Base-by-base conservation (phyloP, 2,888 invertebrate species). In the Netelia fuscicornis region DNA sequence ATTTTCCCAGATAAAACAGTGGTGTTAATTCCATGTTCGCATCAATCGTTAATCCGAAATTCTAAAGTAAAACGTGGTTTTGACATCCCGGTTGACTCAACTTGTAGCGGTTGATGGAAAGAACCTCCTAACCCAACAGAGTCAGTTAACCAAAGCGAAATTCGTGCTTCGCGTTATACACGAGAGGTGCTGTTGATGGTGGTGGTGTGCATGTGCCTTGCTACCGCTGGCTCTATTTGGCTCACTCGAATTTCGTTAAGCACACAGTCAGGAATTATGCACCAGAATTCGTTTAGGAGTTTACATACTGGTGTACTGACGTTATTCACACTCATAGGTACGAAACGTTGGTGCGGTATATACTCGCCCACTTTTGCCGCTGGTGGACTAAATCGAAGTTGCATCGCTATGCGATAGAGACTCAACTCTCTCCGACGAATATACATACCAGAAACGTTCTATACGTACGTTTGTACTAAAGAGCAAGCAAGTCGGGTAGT, bases 401-500 rank as follows among this genome's bases (percentile, higher is more conserved):
- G 70, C 58, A 23, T 64, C 65, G 71, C 70, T 60, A 23, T 56
- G n/a, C 23, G 17, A 9, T 20, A 44, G 71, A 44, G 71, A 79
- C 52, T 17, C 65, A 54, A 54, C 65, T 79, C 52, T 82, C 56
- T 37, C 37, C 6, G 37, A 71, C 60, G 42, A 20, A 20, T 44
- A 30, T 64, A 79, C 62, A 56, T 62, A 52, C 30, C 58, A 37
- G 23, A 2, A 54, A 20, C 64, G 42, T 13, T 44, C 62, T n/a
- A n/a, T 80, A 30, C 65, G 65, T 56, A 23, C 72, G 70, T 79
- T 37, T 62, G 56, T 60, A 82, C 54, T n/a, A 44, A 13, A 62
- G 76, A 56, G 56, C 82, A 77, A 83, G 82, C 82, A 76, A 83
- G 76, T 76, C 58, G 82, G 37, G 56, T 77, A 80, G 76, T 83